Percentiles rank a stretch among this genome's conserved stretches.
These are phyloP conservation scores for Ammodytes marinus DNA, from an alignment of 2,113 vertebrate genomes.

Conservation along the genomic window DNA sequence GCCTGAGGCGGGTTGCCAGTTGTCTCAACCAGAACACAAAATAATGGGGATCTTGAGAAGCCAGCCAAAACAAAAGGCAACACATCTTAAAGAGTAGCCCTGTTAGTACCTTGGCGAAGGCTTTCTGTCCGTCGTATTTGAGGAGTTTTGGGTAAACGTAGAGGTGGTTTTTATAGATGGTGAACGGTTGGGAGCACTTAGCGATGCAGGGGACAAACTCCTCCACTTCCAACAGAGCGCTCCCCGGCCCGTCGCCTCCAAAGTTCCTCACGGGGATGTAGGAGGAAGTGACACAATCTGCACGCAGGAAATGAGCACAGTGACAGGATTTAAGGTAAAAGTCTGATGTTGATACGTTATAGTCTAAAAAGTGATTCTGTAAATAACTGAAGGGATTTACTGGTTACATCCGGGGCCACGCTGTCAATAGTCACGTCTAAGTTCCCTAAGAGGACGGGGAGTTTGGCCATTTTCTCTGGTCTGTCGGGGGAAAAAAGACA, in stretches of 20 bases:
- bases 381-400: constrained; percentile 84
- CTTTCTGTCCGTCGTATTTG: constrained; percentile 97
- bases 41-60: constrained; percentile 28
- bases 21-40: constrained; percentile 37
- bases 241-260: constrained; percentile 83
- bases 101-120: constrained; percentile 92
- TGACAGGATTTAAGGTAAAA: not conserved
- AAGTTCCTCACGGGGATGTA: constrained; percentile 95
- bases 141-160: constrained; percentile 96
- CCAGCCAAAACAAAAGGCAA: constrained; percentile 32
- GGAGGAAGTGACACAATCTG: constrained; percentile 96
- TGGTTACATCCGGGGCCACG: constrained; percentile 91
- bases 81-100: constrained; percentile 6
- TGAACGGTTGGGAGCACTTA: constrained; percentile 95
- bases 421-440: constrained; percentile 96
- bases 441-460: constrained; percentile 96
- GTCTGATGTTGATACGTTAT: not conserved
- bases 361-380: not conserved
- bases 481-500: constrained; percentile 75
- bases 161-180: constrained; percentile 96
- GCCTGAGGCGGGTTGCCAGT: constrained; percentile 42
- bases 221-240: constrained; percentile 92
- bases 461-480: constrained; percentile 98
- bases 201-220: constrained; percentile 97
- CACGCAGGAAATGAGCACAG: constrained; percentile 27